Base-by-base conservation (phyloP, 2,113 vertebrate genomes). In the Paramisgurnus dabryanus region DNA sequence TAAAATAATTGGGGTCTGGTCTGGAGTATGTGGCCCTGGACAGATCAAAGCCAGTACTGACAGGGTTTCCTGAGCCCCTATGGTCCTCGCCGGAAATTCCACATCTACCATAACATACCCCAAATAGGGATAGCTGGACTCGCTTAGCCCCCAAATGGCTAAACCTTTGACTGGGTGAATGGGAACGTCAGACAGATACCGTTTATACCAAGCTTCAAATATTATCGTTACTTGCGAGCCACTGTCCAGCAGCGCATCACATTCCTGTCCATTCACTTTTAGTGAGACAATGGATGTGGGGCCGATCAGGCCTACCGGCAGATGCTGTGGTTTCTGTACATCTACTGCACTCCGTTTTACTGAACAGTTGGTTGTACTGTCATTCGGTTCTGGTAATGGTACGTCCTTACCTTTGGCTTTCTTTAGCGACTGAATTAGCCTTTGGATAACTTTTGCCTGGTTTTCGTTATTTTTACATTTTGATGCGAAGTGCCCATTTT, bases 111-210 rank as follows among this genome's bases (percentile, higher is more conserved):
- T 65, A 0, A 82, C 64, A 34, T 85, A 85, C 1, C 76, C 76
- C 1, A 70, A n/a, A n/a, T n/a, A n/a, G n/a, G n/a, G n/a, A 67
- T 82, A 85, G 41, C 69, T 79, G 11, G 64, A 65, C 12, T 76
- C 76, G 72, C 75, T 80, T n/a, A 85, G 18, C 1, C 79, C 74
- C 79, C 79, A 85, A 12, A 85, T 70, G n/a, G 76, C 80, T 27
- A 84, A 61, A 7, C 78, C 78, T 22, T 22, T 50, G 5, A 84
- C 78, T 7, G 72, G 78, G 2, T 79, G 76, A 9, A 85, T 76
- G 3, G 83, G 71, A 4, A 85, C 9, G 45, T 9, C 45, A 5
- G 45, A 47, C 45, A 47, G 45, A 47, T 47, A 9, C 6, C 45
- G 1, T 47, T 47, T 47, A 9, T 47, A 47, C 45, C 45, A 47